These are phyloP conservation scores for Hydrotaea diabolus DNA, from an alignment of 2,888 invertebrate genomes.

Conservation along the genomic window DNA sequence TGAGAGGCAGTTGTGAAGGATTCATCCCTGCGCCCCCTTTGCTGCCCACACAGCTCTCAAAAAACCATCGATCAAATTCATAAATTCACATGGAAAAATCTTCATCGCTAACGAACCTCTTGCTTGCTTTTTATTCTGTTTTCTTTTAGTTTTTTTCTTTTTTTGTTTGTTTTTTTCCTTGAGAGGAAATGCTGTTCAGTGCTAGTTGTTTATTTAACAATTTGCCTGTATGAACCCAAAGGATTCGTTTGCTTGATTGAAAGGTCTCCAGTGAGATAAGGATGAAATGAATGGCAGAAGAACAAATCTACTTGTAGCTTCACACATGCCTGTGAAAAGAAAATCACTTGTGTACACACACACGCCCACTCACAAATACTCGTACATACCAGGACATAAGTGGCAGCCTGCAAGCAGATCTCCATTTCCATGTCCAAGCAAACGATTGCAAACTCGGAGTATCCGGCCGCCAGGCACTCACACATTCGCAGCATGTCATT, in stretches of 20 bases:
- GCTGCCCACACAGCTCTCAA: neutral
- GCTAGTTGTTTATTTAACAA: neutral
- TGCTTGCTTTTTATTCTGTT: neutral
- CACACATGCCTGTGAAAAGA: neutral
- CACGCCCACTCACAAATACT: too few species aligned
- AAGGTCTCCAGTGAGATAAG: constrained; percentile 42
- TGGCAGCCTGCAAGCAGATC: neutral
- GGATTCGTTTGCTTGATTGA: constrained; percentile 43
- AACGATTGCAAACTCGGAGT: neutral
- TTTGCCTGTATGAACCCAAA: constrained; percentile 20
- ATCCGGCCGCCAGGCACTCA: neutral
- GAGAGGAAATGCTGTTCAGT: constrained; percentile 4
- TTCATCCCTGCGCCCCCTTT: too few species aligned
- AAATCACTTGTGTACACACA: constrained; percentile 7
- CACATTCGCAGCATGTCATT: constrained; percentile 15
- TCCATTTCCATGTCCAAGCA: neutral
- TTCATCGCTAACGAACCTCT: neutral
- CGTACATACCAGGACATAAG: neutral
- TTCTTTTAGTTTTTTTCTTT: neutral
- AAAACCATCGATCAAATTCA: neutral
- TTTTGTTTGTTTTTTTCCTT: neutral
- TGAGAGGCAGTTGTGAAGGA: too few species aligned
- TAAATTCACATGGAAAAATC: neutral
- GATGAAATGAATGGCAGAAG: neutral
- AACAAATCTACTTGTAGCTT: constrained; percentile 41